Base-by-base conservation (phyloP, 2,113 vertebrate genomes). In the Menidia beryllina region DNA sequence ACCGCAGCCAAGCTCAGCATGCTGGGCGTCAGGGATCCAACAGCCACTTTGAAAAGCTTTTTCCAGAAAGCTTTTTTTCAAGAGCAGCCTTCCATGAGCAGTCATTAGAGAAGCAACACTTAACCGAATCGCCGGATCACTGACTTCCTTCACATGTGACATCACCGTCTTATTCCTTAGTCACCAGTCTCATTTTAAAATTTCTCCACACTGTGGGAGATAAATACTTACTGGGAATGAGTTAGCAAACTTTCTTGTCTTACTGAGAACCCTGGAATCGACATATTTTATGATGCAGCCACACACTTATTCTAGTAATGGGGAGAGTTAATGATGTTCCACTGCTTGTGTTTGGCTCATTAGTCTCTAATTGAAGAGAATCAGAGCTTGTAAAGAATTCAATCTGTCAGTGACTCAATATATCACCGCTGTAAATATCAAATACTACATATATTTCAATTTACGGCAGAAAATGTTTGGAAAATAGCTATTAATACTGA, bases 51-150 rank as follows among this genome's bases (percentile, higher is more conserved):
- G 64, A 57, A 68, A 51, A 55, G 43, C 65, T 36, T 73, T 71
- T 66, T 19, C 1, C 59, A 77, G 51, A 72, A 70, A 52, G 5
- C 64, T 79, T 77, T 82, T 70, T 75, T 63, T 73, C 43, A 17
- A 41, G 50, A 58, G 52, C 81, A 82, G 63, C 69, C 69, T 66
- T 80, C 75, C 66, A 78, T 65, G 77, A 82, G 82, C 84, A 84
- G 72, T 57, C 79, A 71, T 88, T 72, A 88, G 79, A 53, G 19
- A 67, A 79, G 59, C 58, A 82, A 63, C 73, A 41, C 77, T 83
- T 39, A n/a, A 27, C 43, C 56, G 63, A 67, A 34, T 48, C 20
- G 10, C 11, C 19, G 25, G 61, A 65, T 79, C 76, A 48, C 72
- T 23, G 57, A 53, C 64, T 72, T 72, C 58, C 53, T 69, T 60